Conservation (phyloP, 1,140 invertebrate species). For the Holotrichia oblita region DNA sequence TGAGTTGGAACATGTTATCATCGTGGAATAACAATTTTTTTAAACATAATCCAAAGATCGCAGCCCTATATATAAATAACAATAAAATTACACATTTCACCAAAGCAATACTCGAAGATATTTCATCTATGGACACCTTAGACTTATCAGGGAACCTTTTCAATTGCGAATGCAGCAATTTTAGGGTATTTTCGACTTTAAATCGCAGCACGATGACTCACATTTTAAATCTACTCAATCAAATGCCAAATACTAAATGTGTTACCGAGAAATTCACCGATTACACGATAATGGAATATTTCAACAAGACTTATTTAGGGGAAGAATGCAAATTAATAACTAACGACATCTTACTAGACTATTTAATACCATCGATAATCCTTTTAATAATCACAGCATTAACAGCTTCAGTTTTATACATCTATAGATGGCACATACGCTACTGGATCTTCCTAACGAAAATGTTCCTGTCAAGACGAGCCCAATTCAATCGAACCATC, state of each 20-base stretch:
- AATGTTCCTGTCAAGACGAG: conserved; percentile 26
- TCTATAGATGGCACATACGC: conserved; percentile 61
- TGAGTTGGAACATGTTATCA: conserved; percentile 64
- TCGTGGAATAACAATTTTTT: conserved; percentile 65
- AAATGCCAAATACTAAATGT: conserved; percentile 38
- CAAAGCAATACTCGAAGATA: conserved; percentile 66
- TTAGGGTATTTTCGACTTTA: conserved; percentile 59
- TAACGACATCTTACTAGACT: background rate
- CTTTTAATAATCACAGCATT: conserved; percentile 32
- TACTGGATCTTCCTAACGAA: conserved; percentile 66
- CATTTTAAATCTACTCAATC: conserved; percentile 36
- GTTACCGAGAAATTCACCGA: conserved; percentile 37
- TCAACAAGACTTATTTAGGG: conserved; percentile 27
- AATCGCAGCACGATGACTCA: conserved; percentile 53
- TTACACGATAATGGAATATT: conserved; percentile 39
- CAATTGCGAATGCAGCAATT: conserved; percentile 65
- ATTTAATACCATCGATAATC: conserved; percentile 27
- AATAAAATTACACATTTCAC: conserved; percentile 67
- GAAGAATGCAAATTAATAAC: conserved; percentile 17
- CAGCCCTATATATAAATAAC: conserved; percentile 60
- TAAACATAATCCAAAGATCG: conserved; percentile 56
- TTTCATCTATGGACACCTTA: conserved; percentile 61
- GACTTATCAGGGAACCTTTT: conserved; percentile 65
- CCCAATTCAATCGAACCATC: conserved; percentile 46
- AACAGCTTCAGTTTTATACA: conserved; percentile 37